phyloP scores from a whole-genome alignment of 2,888 invertebrate genomes.

The Norana najaformis region DNA sequence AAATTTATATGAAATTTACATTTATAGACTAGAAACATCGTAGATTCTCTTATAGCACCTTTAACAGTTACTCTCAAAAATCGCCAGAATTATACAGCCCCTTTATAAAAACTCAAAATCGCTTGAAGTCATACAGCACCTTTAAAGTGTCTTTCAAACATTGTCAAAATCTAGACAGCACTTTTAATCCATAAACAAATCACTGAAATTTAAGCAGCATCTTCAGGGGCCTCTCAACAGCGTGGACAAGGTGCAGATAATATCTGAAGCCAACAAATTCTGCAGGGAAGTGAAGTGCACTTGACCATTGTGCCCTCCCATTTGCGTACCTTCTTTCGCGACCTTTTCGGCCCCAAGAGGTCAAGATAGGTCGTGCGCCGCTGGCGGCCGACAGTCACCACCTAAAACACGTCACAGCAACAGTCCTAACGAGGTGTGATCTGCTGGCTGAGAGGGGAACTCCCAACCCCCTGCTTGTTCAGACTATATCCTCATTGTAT shows the following conservation, averaged over 20 bases:
- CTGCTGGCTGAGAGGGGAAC: not conserved
- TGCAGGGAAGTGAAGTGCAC: not conserved
- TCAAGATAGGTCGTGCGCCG: constrained; percentile 9
- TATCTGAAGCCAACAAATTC: not conserved
- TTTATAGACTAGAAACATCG: too few relatives aligned
- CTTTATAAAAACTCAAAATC: not conserved
- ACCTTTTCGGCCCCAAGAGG: not conserved
- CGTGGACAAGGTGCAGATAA: not conserved
- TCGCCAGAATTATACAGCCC: not conserved
- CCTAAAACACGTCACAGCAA: constrained; percentile 19
- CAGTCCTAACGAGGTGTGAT: not conserved
- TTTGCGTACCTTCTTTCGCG: constrained; percentile 24
- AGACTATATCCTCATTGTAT: too few relatives aligned
- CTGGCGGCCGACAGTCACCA: not conserved
- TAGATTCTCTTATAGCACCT: too few relatives aligned
- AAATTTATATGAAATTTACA: not conserved
- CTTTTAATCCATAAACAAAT: not conserved
- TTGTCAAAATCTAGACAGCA: not conserved
- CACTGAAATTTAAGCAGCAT: not conserved
- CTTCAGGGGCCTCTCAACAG: not conserved
- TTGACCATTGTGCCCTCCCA: not conserved
- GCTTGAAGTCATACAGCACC: not conserved
- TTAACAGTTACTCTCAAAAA: not conserved
- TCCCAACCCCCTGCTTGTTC: not conserved
- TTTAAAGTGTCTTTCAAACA: not conserved